Base-by-base conservation (phyloP, 2,888 invertebrate genomes). In the Erebia palarica region DNA sequence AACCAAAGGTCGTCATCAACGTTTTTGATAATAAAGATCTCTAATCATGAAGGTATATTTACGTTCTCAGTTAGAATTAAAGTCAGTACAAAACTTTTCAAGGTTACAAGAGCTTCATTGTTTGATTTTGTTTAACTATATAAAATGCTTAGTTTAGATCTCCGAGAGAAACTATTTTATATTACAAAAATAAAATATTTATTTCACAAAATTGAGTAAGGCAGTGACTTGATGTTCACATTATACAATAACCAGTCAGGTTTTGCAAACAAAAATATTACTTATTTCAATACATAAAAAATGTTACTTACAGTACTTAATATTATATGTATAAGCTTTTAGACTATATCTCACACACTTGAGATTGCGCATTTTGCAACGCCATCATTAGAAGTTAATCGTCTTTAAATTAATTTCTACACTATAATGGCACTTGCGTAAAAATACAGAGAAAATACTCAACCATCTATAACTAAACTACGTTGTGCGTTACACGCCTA, bases 401-500 rank as follows among this genome's bases (percentile, higher is more conserved):
- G 82, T 80, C 57, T 77, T 75, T 60, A 76, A 85, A 86, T 82
- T 81, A 81, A 81, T 87, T 86, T 86, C 88, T 82, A 68, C 69
- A 51, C 58, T 75, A 69, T 53, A 79, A 87, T 90, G 88, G 89
- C 87, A 87, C 84, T 85, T 88, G 89, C 89, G 82, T 80, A 57
- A 78, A 75, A 74, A 77, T 75, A 78, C 75, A 63, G 65, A 78
- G 10, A 84, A 78, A 85, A 86, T 81, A 86, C 85, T 87, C 83
- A 77, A 81, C 78, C 16, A 83, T 80, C 81, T 82, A 82, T 68
- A 75, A 65, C 82, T 58, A 27, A 75, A 65, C 82, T 58, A 27
- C 10, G 18, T 57, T 73, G 81, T 86, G 90, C 90, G 90, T 90
- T 77, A 86, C 73, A 89, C 90, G 90, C 89, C 77, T 83, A 81